Conservation (phyloP, 2,888 invertebrate species). For the Apeira syringaria region DNA sequence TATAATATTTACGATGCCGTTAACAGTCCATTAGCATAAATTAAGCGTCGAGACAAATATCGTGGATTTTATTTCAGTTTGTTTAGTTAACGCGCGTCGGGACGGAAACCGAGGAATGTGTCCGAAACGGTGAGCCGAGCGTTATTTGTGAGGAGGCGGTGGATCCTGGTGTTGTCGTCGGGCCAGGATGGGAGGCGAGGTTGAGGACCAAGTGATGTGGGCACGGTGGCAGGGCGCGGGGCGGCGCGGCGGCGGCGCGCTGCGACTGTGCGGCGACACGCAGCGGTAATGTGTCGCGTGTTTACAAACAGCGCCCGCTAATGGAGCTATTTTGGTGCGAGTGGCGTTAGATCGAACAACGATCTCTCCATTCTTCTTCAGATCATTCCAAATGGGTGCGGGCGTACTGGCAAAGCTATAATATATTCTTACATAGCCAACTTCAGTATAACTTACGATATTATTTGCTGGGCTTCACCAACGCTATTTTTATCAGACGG, state of each 20-base stretch:
- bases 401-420: no score
- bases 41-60: slow-evolving; percentile 66
- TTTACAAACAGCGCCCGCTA: slow-evolving; percentile 68
- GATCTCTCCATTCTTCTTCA: slow-evolving; percentile 33
- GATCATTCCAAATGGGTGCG: slow-evolving; percentile 17
- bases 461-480: no score
- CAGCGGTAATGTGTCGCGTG: slow-evolving; percentile 35
- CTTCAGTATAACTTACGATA: no score
- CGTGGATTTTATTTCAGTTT: slow-evolving; percentile 45
- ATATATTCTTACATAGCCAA: no score
- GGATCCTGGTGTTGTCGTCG: slow-evolving; percentile 19
- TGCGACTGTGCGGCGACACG: neutral
- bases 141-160: slow-evolving; percentile 10
- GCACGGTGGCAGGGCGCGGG: slow-evolving; percentile 23
- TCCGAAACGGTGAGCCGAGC: slow-evolving; percentile 31
- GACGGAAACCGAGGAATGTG: slow-evolving; percentile 53
- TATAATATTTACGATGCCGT: slow-evolving; percentile 57
- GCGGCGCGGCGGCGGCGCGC: slow-evolving; percentile 3
- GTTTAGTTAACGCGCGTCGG: slow-evolving; percentile 51
- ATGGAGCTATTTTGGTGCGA: slow-evolving; percentile 62
- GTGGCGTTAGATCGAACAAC: slow-evolving; percentile 20
- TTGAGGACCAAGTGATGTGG: no score
- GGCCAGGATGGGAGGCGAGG: no score
- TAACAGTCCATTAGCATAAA: slow-evolving; percentile 74
- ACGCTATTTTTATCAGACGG: no score